Conservation (phyloP, 2,113 vertebrate species). For the Gallinago media region DNA sequence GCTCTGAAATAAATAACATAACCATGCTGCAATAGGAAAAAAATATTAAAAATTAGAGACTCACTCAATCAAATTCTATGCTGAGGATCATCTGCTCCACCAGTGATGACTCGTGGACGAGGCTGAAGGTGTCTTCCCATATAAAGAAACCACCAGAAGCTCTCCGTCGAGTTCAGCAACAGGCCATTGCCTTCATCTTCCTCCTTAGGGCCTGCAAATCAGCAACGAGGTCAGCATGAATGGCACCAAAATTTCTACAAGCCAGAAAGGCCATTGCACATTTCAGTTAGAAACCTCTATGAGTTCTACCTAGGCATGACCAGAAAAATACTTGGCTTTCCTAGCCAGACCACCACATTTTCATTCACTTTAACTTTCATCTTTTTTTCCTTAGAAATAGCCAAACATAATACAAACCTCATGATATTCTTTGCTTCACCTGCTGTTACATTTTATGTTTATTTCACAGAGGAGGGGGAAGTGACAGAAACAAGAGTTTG, state of each 20-base stretch:
- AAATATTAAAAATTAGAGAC: background rate
- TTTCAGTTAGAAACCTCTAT: background rate
- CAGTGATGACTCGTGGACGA: constrained; percentile 87
- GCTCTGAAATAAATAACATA: background rate
- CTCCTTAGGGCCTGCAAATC: background rate
- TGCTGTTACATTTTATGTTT: background rate
- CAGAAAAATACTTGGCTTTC: background rate
- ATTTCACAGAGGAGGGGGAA: background rate
- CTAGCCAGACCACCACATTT: background rate
- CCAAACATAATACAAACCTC: background rate
- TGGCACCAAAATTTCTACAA: background rate
- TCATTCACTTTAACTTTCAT: background rate
- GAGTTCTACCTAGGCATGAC: background rate
- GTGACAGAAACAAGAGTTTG: background rate
- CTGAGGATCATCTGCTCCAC: constrained; percentile 92
- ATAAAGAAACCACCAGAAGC: constrained; percentile 93
- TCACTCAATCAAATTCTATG: constrained; percentile 90
- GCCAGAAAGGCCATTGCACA: background rate
- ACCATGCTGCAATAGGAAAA: background rate
- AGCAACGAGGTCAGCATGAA: background rate
- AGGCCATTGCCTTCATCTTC: constrained; percentile 26
- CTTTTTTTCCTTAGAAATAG: background rate
- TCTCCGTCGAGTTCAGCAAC: constrained; percentile 83
- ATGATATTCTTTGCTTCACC: background rate
- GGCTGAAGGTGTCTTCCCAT: constrained; percentile 93